A percentile compares a stretch with the other conserved stretches of the same genome.
phyloP scores from a whole-genome alignment of 2,888 invertebrate species.

The Aporophyla nigra region DNA sequence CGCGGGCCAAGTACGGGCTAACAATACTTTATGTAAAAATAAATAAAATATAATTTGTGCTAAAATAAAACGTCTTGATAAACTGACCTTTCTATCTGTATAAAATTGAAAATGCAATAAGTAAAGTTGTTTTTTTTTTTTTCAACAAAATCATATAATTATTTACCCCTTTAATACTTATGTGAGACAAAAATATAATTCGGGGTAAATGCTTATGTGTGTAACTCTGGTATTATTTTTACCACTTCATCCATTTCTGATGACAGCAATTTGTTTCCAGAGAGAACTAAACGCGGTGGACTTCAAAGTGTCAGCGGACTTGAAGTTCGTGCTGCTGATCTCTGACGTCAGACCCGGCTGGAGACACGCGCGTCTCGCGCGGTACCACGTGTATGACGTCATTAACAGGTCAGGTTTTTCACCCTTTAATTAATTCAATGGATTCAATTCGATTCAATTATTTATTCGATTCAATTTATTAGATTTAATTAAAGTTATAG shows the following conservation, averaged over 20 bases:
- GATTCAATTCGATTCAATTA: too few relatives aligned
- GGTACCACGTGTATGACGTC: conserved; percentile 93
- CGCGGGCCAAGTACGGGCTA: too few relatives aligned
- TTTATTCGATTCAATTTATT: too few relatives aligned
- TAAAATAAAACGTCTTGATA: not conserved
- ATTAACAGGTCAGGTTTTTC: conserved; percentile 89
- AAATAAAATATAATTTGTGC: not conserved
- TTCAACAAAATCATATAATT: not conserved
- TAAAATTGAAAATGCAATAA: not conserved
- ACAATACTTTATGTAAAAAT: too few relatives aligned
- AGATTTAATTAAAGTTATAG: too few relatives aligned
- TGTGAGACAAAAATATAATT: too few relatives aligned
- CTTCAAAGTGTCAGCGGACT: conserved; percentile 94
- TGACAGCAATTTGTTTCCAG: conserved; percentile 81
- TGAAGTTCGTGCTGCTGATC: conserved; percentile 94
- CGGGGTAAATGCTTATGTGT: too few relatives aligned
- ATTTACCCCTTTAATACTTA: too few relatives aligned
- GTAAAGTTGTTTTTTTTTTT: not conserved
- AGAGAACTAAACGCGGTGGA: conserved; percentile 95
- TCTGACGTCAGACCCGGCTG: conserved; percentile 92
- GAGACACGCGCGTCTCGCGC: conserved; percentile 92
- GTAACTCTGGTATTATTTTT: too few relatives aligned
- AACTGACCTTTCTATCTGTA: not conserved
- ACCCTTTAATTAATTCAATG: too few relatives aligned
- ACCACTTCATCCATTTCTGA: not conserved